A percentile compares a stretch with the other conserved stretches of the same genome.
phyloP scores from a whole-genome alignment of 2,113 vertebrate genomes.

The Mungos mungo region DNA sequence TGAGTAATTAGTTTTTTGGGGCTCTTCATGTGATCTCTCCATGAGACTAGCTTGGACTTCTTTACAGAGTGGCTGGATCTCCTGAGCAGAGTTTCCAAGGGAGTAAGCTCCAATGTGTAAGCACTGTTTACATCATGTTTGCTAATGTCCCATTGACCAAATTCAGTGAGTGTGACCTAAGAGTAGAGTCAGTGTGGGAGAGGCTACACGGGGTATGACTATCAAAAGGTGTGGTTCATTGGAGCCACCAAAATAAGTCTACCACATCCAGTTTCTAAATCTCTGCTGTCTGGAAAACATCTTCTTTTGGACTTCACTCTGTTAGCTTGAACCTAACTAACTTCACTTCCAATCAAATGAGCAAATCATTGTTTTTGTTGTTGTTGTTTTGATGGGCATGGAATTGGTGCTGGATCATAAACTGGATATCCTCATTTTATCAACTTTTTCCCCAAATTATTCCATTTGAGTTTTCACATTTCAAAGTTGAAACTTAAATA shows the following conservation, averaged over 20 bases:
- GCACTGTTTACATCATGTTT: background rate
- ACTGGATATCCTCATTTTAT: background rate
- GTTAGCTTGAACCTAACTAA: background rate
- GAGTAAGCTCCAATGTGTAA: background rate
- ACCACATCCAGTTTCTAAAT: background rate
- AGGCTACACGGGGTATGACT: background rate
- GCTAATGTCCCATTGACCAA: background rate
- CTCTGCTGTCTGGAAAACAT: background rate
- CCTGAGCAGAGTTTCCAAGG: background rate
- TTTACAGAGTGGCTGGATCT: background rate
- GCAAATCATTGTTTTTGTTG: background rate
- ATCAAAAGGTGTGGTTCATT: background rate
- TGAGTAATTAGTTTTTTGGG: background rate
- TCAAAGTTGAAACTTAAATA: background rate
- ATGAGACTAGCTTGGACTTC: background rate
- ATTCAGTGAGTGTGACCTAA: background rate
- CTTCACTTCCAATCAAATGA: background rate
- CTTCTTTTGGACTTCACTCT: background rate
- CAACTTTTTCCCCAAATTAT: background rate
- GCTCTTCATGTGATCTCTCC: background rate
- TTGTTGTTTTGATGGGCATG: background rate
- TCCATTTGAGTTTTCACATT: background rate
- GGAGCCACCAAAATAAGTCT: background rate
- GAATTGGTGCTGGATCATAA: background rate
- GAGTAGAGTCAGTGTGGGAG: background rate